Conservation (phyloP, 2,113 vertebrate species). For the Theristicus caerulescens region DNA sequence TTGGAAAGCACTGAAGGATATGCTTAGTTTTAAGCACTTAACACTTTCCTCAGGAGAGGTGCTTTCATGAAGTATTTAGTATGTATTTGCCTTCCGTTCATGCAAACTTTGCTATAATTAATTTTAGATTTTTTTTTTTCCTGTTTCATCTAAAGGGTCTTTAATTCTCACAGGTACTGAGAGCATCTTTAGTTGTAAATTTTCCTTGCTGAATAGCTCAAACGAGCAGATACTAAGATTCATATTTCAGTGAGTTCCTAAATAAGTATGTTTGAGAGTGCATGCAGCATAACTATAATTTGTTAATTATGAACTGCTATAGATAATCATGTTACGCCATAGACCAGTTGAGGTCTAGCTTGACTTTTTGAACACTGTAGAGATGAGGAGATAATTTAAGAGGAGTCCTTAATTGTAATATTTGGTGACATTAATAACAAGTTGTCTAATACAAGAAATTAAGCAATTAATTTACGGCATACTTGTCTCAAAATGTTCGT, state of each 20-base stretch:
- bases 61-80: neutral
- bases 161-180: neutral
- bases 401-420: slow-evolving; percentile 54
- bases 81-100: neutral
- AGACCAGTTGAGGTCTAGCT: neutral
- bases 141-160: neutral
- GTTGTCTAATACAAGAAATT: slow-evolving; percentile 13
- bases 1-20: neutral
- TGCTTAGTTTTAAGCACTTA: neutral
- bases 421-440: slow-evolving; percentile 53
- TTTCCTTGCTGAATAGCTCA: neutral
- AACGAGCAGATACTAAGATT: neutral
- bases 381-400: slow-evolving; percentile 46
- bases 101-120: neutral
- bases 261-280: neutral
- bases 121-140: neutral
- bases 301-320: slow-evolving; percentile 1
- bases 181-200: neutral
- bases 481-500: neutral
- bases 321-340: neutral
- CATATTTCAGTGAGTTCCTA: neutral
- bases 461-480: slow-evolving; percentile 37
- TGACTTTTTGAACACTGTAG: neutral
- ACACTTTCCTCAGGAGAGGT: neutral
- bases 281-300: neutral